A percentile compares a stretch with the other conserved stretches of the same genome.
Conservation (phyloP, 1,140 invertebrate genomes). For the Neodiprion virginianus region DNA sequence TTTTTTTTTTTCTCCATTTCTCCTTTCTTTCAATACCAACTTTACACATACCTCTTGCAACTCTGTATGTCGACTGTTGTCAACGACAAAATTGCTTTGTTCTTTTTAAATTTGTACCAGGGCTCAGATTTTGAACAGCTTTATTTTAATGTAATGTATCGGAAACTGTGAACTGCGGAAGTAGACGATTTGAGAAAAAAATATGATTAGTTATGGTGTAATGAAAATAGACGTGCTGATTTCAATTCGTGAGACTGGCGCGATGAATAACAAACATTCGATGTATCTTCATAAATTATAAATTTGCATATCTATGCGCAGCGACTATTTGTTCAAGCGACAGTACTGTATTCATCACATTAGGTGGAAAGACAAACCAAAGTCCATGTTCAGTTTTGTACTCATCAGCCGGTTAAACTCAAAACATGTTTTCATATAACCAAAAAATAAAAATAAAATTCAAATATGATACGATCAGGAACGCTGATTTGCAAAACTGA, state of each 20-base stretch:
- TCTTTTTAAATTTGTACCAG: background rate
- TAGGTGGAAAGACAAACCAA: background rate
- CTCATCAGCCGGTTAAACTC: background rate
- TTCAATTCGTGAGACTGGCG: conserved; percentile 4
- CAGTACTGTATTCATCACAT: conserved; percentile 5
- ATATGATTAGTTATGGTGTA: background rate
- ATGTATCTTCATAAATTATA: background rate
- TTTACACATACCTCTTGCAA: background rate
- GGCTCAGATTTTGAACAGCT: conserved; percentile 7
- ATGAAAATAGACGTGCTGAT: background rate
- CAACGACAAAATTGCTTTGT: background rate
- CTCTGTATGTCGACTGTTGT: background rate
- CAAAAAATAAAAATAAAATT: background rate
- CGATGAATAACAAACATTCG: background rate
- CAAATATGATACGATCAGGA: background rate
- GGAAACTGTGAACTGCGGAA: background rate
- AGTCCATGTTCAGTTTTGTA: background rate
- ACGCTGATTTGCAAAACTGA: background rate
- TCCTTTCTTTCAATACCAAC: background rate
- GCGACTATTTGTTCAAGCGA: background rate
- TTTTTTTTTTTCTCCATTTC: background rate
- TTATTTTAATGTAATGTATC: background rate
- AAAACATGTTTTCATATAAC: background rate
- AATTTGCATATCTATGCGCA: conserved; percentile 5
- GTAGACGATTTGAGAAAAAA: background rate